Conservation (phyloP, 1,140 invertebrate species). For the Panagrolaimus sp. region DNA sequence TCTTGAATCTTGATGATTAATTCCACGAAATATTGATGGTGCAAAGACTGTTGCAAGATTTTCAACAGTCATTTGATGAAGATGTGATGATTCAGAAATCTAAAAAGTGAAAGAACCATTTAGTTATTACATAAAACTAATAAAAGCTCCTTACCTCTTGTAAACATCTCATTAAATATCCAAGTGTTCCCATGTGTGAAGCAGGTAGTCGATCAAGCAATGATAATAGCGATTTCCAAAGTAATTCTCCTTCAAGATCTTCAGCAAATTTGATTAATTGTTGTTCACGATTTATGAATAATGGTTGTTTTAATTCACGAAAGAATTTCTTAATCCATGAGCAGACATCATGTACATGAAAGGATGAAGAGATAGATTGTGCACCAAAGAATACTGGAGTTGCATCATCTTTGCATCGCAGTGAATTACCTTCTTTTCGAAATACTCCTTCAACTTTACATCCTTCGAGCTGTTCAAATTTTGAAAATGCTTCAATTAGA, state of each 20-base stretch:
- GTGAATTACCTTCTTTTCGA: slow-evolving; percentile 28
- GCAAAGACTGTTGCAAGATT: slow-evolving; percentile 29
- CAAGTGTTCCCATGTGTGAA: slow-evolving; percentile 12
- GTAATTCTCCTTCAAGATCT: not conserved
- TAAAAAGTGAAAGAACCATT: too few species aligned
- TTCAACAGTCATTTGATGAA: slow-evolving; percentile 23
- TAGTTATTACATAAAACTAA: too few species aligned
- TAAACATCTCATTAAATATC: slow-evolving; percentile 24
- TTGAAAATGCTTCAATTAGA: slow-evolving; percentile 25
- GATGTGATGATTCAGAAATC: slow-evolving; percentile 13
- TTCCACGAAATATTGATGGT: slow-evolving; percentile 21
- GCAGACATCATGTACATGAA: slow-evolving; percentile 28
- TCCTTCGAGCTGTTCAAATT: slow-evolving; percentile 20
- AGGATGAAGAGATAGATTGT: slow-evolving; percentile 16
- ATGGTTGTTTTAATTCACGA: slow-evolving; percentile 21
- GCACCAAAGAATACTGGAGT: slow-evolving; percentile 25
- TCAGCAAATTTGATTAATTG: slow-evolving; percentile 36
- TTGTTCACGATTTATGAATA: slow-evolving; percentile 18
- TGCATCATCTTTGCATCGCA: slow-evolving; percentile 23
- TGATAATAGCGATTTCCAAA: not conserved
- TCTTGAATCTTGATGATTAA: too few species aligned
- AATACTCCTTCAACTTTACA: slow-evolving; percentile 28
- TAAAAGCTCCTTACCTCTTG: slow-evolving; percentile 14
- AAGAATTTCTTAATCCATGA: slow-evolving; percentile 34
- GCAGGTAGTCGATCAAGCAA: slow-evolving; percentile 16